Evolutionary conservation across 2,113 vertebrate genomes (phyloP), one percentile per base, ranked within the genome.

Genomic region (Acrocephalus kingi): DNA sequence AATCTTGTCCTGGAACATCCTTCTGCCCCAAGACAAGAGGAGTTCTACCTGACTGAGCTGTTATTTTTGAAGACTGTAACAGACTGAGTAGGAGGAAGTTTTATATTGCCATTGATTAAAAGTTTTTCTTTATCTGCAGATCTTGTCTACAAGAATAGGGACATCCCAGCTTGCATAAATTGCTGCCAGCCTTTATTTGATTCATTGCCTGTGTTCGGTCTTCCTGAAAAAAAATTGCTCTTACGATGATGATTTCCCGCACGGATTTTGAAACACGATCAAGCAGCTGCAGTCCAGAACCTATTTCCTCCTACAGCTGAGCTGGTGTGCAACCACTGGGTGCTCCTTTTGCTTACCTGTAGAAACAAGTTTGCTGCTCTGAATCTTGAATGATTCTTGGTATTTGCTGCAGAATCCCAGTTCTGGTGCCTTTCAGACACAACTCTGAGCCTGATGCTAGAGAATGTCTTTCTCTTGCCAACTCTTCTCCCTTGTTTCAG

Each of bases 111-210:
- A 73, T 74, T 77, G 37, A 80, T 88, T 85, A 58, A 61, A 91
- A 85, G 28, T 12, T 95, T 89, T 94, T 82, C 52, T 82, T 94
- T 90, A 93, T 80, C 79, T 95, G 39, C 41, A 88, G 66, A 83
- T 88, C 51, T 77, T 25, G 11, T 73, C 63, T 85, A 46, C 12
- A 87, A 58, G 79, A 92, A 83, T 33, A 88, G 20, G 67, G 51
- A 79, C 15, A 88, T 80, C 33, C 55, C 37, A 62, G 19, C n/a
- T 93, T 76, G 43, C 4, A 3, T 80, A 77, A 92, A 69, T 77
- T 86, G 33, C 67, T 86, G 58, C 46, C 75, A 90, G 37, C 13
- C 31, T 43, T 92, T 83, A 66, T 62, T 90, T 94, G 1, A 49
- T 93, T 88, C 31, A 35, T 43, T 83, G 51, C n/a, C n/a, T 80